Base-by-base conservation (phyloP, 2,888 invertebrate species). In the Drosophila neutralis region DNA sequence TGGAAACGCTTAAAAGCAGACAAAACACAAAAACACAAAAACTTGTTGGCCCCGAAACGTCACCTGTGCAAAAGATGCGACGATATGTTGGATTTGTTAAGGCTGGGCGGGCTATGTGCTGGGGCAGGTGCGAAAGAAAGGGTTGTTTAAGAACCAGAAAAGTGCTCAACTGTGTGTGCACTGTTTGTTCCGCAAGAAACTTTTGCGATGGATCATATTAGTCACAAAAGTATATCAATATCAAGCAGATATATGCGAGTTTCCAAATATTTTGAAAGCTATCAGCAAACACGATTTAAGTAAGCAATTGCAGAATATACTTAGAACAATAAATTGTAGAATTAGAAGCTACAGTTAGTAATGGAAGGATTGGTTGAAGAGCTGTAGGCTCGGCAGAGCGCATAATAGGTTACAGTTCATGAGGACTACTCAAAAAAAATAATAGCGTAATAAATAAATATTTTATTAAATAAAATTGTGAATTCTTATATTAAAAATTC, bases 1-100 rank as follows among this genome's bases (percentile, higher is more conserved):
- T 48, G 54, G 24, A 77, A 60, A 56, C 56, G 79, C 82, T 69
- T 72, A 73, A 75, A 53, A 49, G 60, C 70, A 70, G 67, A 45
- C 65, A 57, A 51, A 54, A 45, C 21, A 27, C 45, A 24, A 58
- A 24, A 33, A 45, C 21, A 24, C 45, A 24, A 58, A 24, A 68
- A 54, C 27, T 36, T 56, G 60, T 33, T 21, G 15, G 18, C 10
- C 10, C 18, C 24, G 27, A 56, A 56, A 53, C 64, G 48, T 21
- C 61, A 76, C 61, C 76, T 75, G 68, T 4, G 38, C 64, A 48
- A 52, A 54, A 35, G 36, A 52, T 6, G 21, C 40, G 40, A 56
- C n/a, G 56, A 40, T 52, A 24, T 49, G 35, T 52, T 36, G 66
- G 57, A 66, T 66, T 52, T 49, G 13, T 27, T n/a, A 1, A 10